Evolutionary conservation across 2,888 invertebrate genomes (phyloP).

Genomic region (Ichneumoninae sp.): DNA sequence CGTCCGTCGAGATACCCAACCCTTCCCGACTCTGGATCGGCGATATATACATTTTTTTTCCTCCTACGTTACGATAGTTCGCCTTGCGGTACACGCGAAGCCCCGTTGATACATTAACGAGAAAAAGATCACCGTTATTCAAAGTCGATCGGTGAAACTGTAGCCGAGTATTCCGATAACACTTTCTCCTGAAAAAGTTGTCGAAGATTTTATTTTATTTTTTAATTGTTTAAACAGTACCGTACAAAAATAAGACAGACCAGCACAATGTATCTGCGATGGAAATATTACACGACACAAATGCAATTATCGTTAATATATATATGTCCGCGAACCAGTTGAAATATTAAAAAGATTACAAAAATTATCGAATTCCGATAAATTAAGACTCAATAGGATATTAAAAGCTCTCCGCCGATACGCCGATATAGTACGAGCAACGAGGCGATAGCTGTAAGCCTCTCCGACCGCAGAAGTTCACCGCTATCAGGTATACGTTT

Average conservation of each 20-base stretch:
- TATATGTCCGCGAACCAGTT: neutral
- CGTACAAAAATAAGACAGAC: too few species aligned
- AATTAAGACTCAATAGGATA: neutral
- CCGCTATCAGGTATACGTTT: neutral
- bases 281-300: too few species aligned
- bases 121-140: neutral
- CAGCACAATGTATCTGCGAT: too few species aligned
- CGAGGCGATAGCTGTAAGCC: neutral
- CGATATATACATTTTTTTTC: neutral
- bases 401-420: neutral
- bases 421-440: neutral
- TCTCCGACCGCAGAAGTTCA: neutral
- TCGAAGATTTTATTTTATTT: neutral
- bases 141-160: neutral
- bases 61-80: neutral
- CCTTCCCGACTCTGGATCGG: neutral
- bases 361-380: neutral
- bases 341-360: neutral
- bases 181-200: neutral
- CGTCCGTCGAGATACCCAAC: conserved; percentile 19
- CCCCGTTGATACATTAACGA: neutral
- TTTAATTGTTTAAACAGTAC: too few species aligned
- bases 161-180: neutral
- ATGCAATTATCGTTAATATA: too few species aligned
- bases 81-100: neutral